Evolutionary conservation across 1,140 invertebrate genomes (phyloP).

Genomic region (Whitmania pigra): DNA sequence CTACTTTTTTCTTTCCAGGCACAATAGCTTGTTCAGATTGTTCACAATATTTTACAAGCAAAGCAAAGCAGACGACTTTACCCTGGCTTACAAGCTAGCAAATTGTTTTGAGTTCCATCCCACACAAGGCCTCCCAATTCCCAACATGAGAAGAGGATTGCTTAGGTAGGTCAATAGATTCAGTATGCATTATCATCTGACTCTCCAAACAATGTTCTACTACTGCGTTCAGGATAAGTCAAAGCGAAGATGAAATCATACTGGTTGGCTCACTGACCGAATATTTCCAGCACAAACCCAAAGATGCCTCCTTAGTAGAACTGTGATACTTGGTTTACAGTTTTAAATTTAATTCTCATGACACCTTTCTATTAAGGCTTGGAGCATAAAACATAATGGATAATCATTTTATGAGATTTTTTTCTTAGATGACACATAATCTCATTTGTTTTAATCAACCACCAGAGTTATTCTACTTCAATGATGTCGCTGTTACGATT

Average conservation of each 20-base stretch:
- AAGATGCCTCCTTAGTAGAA: background rate
- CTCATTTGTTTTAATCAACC: no score
- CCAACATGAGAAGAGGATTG: constrained; percentile 6
- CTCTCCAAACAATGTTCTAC: background rate
- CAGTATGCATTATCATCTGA: background rate
- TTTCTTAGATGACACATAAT: no score
- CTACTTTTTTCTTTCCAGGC: background rate
- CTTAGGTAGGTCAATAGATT: background rate
- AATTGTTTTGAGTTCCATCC: constrained; percentile 2
- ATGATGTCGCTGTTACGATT: no score
- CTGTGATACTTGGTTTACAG: no score
- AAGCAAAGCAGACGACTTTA: background rate
- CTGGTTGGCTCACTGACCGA: background rate
- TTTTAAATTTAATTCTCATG: no score
- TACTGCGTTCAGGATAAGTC: background rate
- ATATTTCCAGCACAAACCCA: background rate
- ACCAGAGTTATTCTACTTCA: no score
- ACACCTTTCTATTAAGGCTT: no score
- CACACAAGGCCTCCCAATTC: background rate
- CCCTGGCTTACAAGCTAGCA: background rate
- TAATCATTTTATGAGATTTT: no score
- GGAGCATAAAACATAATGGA: no score
- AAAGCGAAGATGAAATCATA: constrained; percentile 3
- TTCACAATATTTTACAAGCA: constrained; percentile 3
- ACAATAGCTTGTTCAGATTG: background rate